Conservation (phyloP, 2,797 vertebrate species). For the Melanotaenia nigrans region DNA sequence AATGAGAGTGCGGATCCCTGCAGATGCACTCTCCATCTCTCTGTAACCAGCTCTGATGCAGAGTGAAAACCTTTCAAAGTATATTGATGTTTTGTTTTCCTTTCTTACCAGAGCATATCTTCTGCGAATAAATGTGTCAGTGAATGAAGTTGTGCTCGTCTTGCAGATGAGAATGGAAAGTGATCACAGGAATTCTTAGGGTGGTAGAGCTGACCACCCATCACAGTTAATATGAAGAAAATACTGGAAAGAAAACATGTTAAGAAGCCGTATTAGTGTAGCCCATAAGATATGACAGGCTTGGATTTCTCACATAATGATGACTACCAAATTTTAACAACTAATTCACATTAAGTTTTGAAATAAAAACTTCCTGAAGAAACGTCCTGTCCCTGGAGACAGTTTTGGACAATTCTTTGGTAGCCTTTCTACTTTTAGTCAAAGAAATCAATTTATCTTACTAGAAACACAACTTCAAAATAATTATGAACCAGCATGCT, state of each 20-base stretch:
- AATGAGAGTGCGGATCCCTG: slow-evolving; percentile 51
- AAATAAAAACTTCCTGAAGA: slow-evolving; percentile 2
- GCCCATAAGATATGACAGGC: slow-evolving; percentile 49
- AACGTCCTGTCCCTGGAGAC: background rate
- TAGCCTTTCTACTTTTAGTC: no score
- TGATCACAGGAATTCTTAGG: slow-evolving; percentile 52
- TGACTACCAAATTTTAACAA: slow-evolving; percentile 8
- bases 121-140: slow-evolving; percentile 58
- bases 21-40: slow-evolving; percentile 29
- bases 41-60: slow-evolving; percentile 44
- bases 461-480: slow-evolving; percentile 2
- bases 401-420: slow-evolving; percentile 2
- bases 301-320: slow-evolving; percentile 34
- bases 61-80: slow-evolving; percentile 28
- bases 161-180: slow-evolving; percentile 47
- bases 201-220: slow-evolving; percentile 58
- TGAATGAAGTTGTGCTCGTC: slow-evolving; percentile 61
- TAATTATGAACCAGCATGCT: slow-evolving; percentile 38
- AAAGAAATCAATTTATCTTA: slow-evolving; percentile 35
- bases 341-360: slow-evolving; percentile 12
- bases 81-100: slow-evolving; percentile 60
- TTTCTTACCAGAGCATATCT: slow-evolving; percentile 36
- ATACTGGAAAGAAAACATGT: slow-evolving; percentile 17
- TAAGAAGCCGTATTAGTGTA: slow-evolving; percentile 48
- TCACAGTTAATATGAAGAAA: slow-evolving; percentile 55